These are phyloP conservation scores for Burhinus bistriatus DNA, from an alignment of 2,113 vertebrate genomes.

Conservation along the genomic window DNA sequence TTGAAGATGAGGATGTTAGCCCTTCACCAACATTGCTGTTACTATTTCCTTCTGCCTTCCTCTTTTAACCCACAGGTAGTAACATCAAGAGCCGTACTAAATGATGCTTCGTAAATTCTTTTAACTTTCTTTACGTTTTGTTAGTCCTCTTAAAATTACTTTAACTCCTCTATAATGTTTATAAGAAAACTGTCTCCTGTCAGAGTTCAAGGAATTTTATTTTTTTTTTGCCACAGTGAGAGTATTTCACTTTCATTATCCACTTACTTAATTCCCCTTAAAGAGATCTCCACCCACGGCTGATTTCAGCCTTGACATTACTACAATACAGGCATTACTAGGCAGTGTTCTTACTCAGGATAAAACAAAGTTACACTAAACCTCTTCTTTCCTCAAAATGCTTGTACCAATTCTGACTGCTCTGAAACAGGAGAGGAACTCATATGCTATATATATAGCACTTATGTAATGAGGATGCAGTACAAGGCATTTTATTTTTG, in stretches of 20 bases:
- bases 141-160: neutral
- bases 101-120: neutral
- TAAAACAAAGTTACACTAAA: neutral
- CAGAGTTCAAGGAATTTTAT: neutral
- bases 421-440: slow-evolving; percentile 9
- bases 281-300: neutral
- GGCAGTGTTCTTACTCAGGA: neutral
- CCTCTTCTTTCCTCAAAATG: neutral
- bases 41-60: neutral
- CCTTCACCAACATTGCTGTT: neutral
- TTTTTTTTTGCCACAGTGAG: neutral
- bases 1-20: neutral
- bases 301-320: slow-evolving; percentile 9
- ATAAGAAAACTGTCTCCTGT: neutral
- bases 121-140: neutral
- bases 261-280: neutral
- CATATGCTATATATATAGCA: slow-evolving; percentile 2
- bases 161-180: neutral
- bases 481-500: slow-evolving; percentile 51
- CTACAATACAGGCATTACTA: neutral
- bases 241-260: neutral
- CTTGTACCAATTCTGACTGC: neutral
- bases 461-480: slow-evolving; percentile 36
- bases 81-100: neutral
- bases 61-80: neutral